Evolutionary conservation across 2,797 vertebrate species (phyloP).

Genomic region (Telmatherina bonti): DNA sequence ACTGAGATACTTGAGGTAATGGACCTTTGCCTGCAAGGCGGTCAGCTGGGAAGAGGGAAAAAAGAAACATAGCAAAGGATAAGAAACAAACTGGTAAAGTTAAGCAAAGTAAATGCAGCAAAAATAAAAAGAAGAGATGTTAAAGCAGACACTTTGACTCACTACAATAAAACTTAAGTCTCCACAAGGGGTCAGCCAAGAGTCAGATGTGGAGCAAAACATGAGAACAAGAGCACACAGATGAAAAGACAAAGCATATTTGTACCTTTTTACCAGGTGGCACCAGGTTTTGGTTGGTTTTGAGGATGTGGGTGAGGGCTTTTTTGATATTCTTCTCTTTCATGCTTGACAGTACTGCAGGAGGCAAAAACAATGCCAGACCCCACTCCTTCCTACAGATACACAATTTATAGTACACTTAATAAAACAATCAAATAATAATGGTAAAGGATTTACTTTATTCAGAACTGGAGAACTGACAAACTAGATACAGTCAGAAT

Average conservation of each 20-base stretch:
- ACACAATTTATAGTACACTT: conserved; percentile 31
- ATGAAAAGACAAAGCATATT: neutral
- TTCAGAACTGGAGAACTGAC: conserved; percentile 28
- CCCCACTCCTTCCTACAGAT: conserved; percentile 97
- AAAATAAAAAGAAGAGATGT: conserved; percentile 9
- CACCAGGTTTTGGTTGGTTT: conserved; percentile 99
- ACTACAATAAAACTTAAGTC: conserved; percentile 11
- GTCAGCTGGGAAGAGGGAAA: conserved; percentile 86
- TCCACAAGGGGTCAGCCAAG: conserved; percentile 70
- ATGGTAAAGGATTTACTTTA: conserved; percentile 34
- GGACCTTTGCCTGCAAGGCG: conserved; percentile 96
- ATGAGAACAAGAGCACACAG: neutral
- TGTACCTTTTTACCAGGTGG: conserved; percentile 98
- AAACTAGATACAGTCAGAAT: conserved; percentile 31
- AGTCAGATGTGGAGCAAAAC: conserved; percentile 31
- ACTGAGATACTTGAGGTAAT: conserved; percentile 98
- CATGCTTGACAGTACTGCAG: conserved; percentile 98
- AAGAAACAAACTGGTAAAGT: conserved; percentile 3
- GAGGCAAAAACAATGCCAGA: conserved; percentile 95
- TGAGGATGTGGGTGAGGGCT: conserved; percentile 98
- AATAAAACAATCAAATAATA: conserved; percentile 39
- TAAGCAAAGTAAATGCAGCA: neutral
- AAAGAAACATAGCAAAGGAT: conserved; percentile 15
- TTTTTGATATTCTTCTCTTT: conserved; percentile 99
- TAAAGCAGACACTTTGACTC: neutral